phyloP scores from a whole-genome alignment of 2,888 invertebrate species.

The Polydrusus tereticollis region DNA sequence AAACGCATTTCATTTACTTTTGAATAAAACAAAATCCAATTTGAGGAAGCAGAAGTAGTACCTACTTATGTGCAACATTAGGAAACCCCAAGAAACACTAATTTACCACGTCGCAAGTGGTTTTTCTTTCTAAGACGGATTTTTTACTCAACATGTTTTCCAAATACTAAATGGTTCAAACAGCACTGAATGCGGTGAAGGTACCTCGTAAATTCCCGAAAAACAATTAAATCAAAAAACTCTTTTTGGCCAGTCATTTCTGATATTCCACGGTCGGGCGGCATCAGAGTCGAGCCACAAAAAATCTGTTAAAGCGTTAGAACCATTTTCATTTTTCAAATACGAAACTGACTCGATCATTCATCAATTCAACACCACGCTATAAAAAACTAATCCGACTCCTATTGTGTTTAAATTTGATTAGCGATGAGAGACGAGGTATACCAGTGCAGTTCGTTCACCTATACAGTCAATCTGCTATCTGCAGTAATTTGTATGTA shows the following conservation, averaged over 20 bases:
- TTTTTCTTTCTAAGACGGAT: too few relatives aligned
- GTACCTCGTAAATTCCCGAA: neutral
- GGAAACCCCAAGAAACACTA: too few relatives aligned
- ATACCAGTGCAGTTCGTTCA: slow-evolving; percentile 15
- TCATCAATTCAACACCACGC: slow-evolving; percentile 42
- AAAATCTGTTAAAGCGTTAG: slow-evolving; percentile 34
- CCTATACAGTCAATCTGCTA: too few relatives aligned
- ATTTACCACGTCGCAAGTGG: too few relatives aligned
- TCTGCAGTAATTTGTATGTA: too few relatives aligned
- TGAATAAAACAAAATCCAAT: too few relatives aligned
- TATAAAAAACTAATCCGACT: slow-evolving; percentile 33
- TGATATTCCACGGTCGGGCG: slow-evolving; percentile 31
- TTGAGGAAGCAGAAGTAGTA: too few relatives aligned
- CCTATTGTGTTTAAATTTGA: slow-evolving; percentile 45
- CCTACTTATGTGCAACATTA: too few relatives aligned
- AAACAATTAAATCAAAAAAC: slow-evolving; percentile 7
- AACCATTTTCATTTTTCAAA: slow-evolving; percentile 40
- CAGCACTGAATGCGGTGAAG: neutral
- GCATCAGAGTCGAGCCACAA: neutral
- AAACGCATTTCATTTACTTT: too few relatives aligned
- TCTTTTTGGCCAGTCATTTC: slow-evolving; percentile 35
- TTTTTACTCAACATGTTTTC: neutral
- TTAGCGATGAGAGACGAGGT: slow-evolving; percentile 24
- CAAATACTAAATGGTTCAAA: neutral
- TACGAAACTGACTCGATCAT: slow-evolving; percentile 35